A percentile compares a stretch with the other conserved stretches of the same genome.
Conservation (phyloP, 1,140 invertebrate genomes). For the Aporrectodea caliginosa region DNA sequence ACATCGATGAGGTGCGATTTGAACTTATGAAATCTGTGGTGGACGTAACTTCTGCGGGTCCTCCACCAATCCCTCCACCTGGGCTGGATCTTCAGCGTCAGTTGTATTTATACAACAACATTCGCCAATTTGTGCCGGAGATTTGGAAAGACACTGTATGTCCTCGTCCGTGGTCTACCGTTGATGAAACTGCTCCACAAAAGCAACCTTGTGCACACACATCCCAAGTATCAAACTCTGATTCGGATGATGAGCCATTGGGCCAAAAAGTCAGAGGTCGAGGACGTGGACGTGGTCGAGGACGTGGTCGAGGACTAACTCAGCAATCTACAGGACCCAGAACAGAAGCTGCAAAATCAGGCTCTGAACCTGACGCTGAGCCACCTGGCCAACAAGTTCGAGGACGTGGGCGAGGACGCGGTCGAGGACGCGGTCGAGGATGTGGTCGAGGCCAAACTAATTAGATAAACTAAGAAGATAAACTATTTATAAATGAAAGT, state of each 20-base stretch:
- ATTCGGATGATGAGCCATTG: not conserved
- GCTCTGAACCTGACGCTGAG: too few relatives aligned
- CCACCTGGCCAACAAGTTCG: too few relatives aligned
- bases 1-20: not conserved
- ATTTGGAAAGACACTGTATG: not conserved
- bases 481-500: too few relatives aligned
- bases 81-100: constrained; percentile 12
- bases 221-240: not conserved
- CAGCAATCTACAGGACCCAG: too few relatives aligned
- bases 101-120: constrained; percentile 15
- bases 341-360: too few relatives aligned
- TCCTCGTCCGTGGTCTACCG: not conserved
- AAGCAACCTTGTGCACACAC: not conserved
- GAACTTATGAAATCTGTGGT: not conserved
- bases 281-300: not conserved
- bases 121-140: constrained; percentile 19
- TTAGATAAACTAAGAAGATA: too few relatives aligned
- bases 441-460: too few relatives aligned
- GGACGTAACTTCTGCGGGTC: not conserved
- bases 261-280: not conserved
- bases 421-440: too few relatives aligned
- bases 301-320: not conserved
- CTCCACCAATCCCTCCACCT: constrained; percentile 14
- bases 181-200: not conserved
- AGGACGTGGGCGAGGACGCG: too few relatives aligned